phyloP scores from a whole-genome alignment of 2,113 vertebrate genomes.

The Ammodramus savannarum region DNA sequence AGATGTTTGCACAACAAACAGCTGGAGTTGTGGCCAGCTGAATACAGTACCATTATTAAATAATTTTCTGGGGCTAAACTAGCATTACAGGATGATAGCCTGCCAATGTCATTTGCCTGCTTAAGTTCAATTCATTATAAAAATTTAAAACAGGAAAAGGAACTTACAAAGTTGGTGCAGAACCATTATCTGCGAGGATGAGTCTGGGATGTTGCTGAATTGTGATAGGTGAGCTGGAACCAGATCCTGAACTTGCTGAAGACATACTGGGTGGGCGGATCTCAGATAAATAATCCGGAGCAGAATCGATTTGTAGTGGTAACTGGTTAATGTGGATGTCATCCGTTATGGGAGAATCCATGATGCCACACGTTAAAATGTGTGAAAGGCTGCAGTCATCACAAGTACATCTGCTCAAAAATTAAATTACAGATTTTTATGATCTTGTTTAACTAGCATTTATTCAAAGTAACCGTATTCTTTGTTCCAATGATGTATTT shows the following conservation, averaged over 20 bases:
- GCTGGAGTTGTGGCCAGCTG: neutral
- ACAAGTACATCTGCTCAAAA: conserved; percentile 87
- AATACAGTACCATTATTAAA: neutral
- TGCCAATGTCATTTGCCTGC: neutral
- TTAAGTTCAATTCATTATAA: neutral
- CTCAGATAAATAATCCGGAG: conserved; percentile 86
- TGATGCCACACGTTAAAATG: conserved; percentile 96
- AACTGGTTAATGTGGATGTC: conserved; percentile 89
- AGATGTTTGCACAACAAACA: neutral
- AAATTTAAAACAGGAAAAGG: neutral
- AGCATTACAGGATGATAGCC: neutral
- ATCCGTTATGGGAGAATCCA: conserved; percentile 91
- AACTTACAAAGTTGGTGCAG: conserved; percentile 88
- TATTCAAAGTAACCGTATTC: neutral
- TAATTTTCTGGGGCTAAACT: neutral
- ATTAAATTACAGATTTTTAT: neutral
- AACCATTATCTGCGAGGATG: conserved; percentile 79
- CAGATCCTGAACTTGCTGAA: conserved; percentile 89
- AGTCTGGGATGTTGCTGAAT: conserved; percentile 88
- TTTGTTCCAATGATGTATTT: neutral
- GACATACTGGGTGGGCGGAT: conserved; percentile 92
- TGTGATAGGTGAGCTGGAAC: conserved; percentile 91
- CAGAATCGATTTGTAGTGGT: conserved; percentile 84
- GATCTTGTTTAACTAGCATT: neutral
- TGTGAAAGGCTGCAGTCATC: conserved; percentile 99